These are phyloP conservation scores for Branchinecta lindahli DNA, from an alignment of 1,140 invertebrate genomes.

Conservation along the genomic window DNA sequence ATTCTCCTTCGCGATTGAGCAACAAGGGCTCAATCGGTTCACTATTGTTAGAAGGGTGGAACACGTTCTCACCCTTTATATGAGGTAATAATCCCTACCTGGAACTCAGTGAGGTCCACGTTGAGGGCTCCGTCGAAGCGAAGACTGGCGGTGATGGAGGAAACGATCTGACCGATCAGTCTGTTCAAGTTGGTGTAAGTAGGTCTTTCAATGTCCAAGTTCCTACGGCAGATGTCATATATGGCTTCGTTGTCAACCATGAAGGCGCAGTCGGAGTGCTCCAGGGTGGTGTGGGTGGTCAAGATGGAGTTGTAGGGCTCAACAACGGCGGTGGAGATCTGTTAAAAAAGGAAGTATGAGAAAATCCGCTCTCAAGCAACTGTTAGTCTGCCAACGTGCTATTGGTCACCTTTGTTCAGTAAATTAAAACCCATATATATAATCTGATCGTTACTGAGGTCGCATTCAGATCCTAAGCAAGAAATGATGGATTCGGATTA, in stretches of 20 bases:
- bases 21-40: too few species aligned
- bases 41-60: too few species aligned
- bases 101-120: slow-evolving; percentile 78
- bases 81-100: slow-evolving; percentile 30
- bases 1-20: too few species aligned
- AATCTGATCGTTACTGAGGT: too few species aligned
- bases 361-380: slow-evolving; percentile 31
- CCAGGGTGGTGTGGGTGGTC: slow-evolving; percentile 62
- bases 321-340: slow-evolving; percentile 61
- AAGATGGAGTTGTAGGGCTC: slow-evolving; percentile 76
- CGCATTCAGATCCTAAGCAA: too few species aligned
- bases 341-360: slow-evolving; percentile 19
- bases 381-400: slow-evolving; percentile 26
- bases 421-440: too few species aligned
- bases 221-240: slow-evolving; percentile 76
- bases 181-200: slow-evolving; percentile 63
- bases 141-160: slow-evolving; percentile 70
- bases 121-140: slow-evolving; percentile 76
- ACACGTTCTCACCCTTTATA: too few species aligned
- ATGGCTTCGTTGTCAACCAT: slow-evolving; percentile 63
- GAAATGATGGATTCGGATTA: too few species aligned
- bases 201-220: slow-evolving; percentile 69
- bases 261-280: slow-evolving; percentile 67
- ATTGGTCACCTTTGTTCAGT: neutral
- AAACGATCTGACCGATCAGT: slow-evolving; percentile 68